phyloP scores from a whole-genome alignment of 2,113 vertebrate genomes.

The Brienomyrus longianalis region DNA sequence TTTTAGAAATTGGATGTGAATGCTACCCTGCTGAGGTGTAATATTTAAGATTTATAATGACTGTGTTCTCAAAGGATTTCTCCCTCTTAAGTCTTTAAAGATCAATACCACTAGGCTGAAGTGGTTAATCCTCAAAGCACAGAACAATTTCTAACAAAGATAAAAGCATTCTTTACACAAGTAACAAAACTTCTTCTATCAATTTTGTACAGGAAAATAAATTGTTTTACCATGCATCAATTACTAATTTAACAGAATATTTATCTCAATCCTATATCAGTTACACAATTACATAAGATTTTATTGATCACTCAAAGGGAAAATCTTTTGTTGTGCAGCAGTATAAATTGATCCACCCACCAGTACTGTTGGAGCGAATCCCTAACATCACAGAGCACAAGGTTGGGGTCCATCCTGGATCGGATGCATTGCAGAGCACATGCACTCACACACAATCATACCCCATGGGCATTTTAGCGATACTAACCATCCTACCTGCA shows the following conservation, averaged over 20 bases:
- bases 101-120: not conserved
- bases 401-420: not conserved
- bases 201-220: not conserved
- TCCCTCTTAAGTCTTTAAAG: not conserved
- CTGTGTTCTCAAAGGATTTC: not conserved
- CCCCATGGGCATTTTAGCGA: not conserved
- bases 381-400: not conserved
- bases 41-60: slow-evolving; percentile 1
- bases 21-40: not conserved
- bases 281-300: not conserved
- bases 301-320: not conserved
- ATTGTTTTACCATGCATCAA: not conserved
- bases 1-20: not conserved
- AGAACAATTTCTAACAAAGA: not conserved
- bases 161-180: not conserved
- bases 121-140: not conserved
- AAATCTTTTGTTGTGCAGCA: not conserved
- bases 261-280: not conserved
- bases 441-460: not conserved
- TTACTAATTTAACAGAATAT: not conserved
- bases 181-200: not conserved
- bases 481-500: not conserved
- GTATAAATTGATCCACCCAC: not conserved
- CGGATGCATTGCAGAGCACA: not conserved
- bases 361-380: not conserved